phyloP scores from a whole-genome alignment of 2,113 vertebrate genomes.

The Calyptomena viridis region DNA sequence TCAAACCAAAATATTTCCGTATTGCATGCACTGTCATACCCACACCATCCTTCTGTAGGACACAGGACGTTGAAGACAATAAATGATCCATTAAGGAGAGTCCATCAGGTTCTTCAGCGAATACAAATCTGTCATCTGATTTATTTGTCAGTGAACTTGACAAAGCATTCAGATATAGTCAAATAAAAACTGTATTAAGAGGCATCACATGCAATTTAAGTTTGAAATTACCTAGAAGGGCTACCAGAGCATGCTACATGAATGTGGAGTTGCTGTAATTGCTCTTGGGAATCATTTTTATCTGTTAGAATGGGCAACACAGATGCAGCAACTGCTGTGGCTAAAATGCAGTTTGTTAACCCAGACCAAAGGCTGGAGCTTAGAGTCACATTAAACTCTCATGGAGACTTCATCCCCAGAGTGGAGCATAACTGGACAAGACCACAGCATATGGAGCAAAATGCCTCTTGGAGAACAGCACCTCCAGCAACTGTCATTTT shows the following conservation, averaged over 20 bases:
- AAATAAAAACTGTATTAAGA: background rate
- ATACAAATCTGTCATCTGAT: background rate
- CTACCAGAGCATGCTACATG: background rate
- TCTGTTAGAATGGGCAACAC: background rate
- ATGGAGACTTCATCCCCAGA: background rate
- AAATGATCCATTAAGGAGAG: background rate
- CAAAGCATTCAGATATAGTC: background rate
- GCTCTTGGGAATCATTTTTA: background rate
- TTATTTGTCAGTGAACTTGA: background rate
- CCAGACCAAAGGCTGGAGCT: constrained; percentile 5
- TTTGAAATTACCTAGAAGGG: background rate
- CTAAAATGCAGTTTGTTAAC: background rate
- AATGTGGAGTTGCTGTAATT: background rate
- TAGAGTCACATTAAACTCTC: background rate
- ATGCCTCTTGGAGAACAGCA: background rate
- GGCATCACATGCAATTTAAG: background rate
- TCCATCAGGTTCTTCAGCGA: background rate
- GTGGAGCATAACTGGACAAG: constrained; percentile 34
- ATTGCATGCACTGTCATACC: background rate
- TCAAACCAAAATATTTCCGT: background rate
- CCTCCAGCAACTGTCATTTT: constrained; percentile 53
- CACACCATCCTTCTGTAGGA: background rate
- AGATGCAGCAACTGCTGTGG: background rate
- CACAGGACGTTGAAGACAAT: background rate
- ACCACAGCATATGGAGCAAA: constrained; percentile 53